Conservation (phyloP, 2,888 invertebrate species). For the Itoplectis maculator region DNA sequence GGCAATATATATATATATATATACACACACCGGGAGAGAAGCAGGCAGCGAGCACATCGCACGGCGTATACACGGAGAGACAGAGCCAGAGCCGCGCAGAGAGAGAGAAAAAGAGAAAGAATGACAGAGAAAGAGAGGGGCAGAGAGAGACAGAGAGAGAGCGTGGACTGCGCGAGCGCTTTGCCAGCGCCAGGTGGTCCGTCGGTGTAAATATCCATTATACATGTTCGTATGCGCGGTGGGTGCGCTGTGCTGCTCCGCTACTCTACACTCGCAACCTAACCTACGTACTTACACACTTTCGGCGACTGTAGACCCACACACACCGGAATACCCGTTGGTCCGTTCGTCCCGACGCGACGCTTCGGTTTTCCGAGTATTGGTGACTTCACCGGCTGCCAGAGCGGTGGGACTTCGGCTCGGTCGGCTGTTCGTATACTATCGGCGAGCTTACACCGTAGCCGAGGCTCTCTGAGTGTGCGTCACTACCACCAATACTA, state of each 20-base stretch:
- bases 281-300: too few species aligned
- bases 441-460: neutral
- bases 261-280: constrained; percentile 1
- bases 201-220: constrained; percentile 80
- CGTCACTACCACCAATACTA: too few species aligned
- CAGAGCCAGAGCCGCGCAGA: neutral
- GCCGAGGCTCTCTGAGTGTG: too few species aligned
- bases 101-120: constrained; percentile 8
- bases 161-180: constrained; percentile 65
- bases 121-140: neutral
- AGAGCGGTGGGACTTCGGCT: constrained; percentile 13
- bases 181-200: constrained; percentile 78
- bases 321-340: neutral
- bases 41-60: neutral
- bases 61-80: neutral
- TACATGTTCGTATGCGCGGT: constrained; percentile 70
- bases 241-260: constrained; percentile 56
- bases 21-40: constrained; percentile 6
- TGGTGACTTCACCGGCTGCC: constrained; percentile 15
- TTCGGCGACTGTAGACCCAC: too few species aligned
- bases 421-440: neutral
- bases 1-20: too few species aligned
- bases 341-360: too few species aligned
- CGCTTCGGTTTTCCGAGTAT: too few species aligned
- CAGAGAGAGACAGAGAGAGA: constrained; percentile 40